Conservation (phyloP, 2,113 vertebrate species). For the Thryonomys swinderianus region DNA sequence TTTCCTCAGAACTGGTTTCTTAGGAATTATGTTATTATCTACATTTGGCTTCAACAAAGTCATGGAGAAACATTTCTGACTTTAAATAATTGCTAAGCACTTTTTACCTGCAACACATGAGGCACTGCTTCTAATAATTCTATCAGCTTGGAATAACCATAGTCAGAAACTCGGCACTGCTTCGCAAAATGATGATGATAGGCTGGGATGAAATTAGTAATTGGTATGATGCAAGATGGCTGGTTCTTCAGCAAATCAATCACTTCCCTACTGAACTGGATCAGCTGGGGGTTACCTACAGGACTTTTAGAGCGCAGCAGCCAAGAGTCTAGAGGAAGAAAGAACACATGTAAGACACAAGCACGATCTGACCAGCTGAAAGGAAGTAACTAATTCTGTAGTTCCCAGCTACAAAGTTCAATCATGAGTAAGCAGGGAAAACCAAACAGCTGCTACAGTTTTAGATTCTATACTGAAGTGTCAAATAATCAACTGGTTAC, state of each 20-base stretch:
- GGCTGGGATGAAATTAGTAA: conserved; percentile 96
- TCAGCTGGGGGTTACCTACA: conserved; percentile 97
- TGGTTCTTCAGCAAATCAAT: conserved; percentile 96
- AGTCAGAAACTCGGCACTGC: conserved; percentile 98
- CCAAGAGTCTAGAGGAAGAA: conserved; percentile 91
- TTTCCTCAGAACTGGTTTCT: neutral
- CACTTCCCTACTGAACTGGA: conserved; percentile 98
- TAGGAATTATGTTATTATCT: neutral
- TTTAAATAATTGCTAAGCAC: neutral
- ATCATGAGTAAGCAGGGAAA: neutral
- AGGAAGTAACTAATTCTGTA: neutral
- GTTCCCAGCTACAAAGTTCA: neutral
- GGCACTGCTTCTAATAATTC: conserved; percentile 97
- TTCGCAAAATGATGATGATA: conserved; percentile 99
- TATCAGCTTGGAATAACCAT: conserved; percentile 95
- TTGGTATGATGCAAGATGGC: conserved; percentile 92
- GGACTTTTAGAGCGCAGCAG: conserved; percentile 96
- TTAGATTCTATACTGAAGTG: neutral
- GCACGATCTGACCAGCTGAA: neutral
- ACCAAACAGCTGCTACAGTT: neutral
- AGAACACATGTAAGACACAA: neutral
- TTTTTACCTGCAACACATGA: conserved; percentile 95
- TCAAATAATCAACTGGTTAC: neutral
- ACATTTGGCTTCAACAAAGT: neutral
- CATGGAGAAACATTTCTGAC: neutral